Evolutionary conservation across 2,888 invertebrate species (phyloP).

Genomic region (Rugalucina vietnamica): DNA sequence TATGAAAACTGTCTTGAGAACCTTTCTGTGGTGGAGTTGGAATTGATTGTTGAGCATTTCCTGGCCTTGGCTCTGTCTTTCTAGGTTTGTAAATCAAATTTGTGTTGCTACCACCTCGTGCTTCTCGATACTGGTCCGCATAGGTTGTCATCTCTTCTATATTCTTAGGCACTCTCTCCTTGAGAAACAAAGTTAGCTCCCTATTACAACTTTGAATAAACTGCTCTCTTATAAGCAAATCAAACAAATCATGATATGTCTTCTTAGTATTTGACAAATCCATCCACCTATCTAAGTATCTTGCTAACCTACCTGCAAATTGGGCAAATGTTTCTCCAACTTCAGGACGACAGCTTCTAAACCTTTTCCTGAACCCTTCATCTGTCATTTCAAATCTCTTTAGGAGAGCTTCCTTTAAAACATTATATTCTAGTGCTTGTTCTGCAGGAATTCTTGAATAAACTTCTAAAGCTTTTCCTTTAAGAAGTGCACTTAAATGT

Average conservation of each 20-base stretch:
- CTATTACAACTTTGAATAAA: conserved; percentile 15
- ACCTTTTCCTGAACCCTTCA: conserved; percentile 41
- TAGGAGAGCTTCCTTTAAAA: conserved; percentile 31
- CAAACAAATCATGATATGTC: conserved; percentile 25
- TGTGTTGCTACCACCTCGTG: neutral
- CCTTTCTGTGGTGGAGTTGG: too few species aligned
- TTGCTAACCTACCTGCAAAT: conserved; percentile 21
- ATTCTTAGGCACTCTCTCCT: conserved; percentile 31
- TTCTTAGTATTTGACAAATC: conserved; percentile 22
- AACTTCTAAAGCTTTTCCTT: conserved; percentile 43
- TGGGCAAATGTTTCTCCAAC: conserved; percentile 40
- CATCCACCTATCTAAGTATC: conserved; percentile 45
- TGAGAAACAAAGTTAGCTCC: conserved; percentile 39
- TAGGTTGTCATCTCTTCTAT: conserved; percentile 33
- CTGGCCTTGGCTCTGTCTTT: neutral
- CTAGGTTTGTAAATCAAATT: neutral
- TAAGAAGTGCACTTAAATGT: conserved; percentile 34
- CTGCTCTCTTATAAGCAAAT: conserved; percentile 39
- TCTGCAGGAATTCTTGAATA: conserved; percentile 27
- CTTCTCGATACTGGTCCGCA: conserved; percentile 44
- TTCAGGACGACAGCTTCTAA: conserved; percentile 26
- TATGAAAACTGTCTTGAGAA: too few species aligned
- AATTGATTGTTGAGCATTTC: too few species aligned
- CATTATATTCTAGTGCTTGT: conserved; percentile 32
- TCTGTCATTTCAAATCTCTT: conserved; percentile 42